Evolutionary conservation across 1,140 invertebrate genomes (phyloP), one percentile per base, ranked within the genome.

Genomic region (Drosophila persimilis): DNA sequence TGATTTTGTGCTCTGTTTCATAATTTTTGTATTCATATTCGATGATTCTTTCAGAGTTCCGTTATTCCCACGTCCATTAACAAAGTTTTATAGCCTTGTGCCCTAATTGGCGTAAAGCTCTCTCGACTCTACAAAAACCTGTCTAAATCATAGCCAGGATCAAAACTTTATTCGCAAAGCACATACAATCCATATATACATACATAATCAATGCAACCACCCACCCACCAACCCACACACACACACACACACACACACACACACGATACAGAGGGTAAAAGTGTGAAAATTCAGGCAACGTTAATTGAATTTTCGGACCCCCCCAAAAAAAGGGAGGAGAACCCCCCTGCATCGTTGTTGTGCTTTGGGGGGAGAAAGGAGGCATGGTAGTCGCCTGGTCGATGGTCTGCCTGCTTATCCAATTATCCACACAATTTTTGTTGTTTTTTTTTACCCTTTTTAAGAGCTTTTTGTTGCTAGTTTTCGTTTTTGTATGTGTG

Each of bases 281-380:
- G 69, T 78, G 57, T 70, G 22, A 65, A 39, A 83, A 63, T 62
- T 35, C 45, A 45, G 74, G 54, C 29, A 54, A 52, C 43, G 65
- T 55, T 85, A 84, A 85, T 85, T 84, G 80, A 84, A 85, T 85
- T 85, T 85, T 80, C 6, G 47, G 45, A 58, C 51, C 55, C 45
- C 55, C 43, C 48, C 52, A 72, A 60, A 72, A 50, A 48, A 20
- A 2, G 2, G 2, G 2, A 20, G 20, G 20, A 20, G 48, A 29
- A 57, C 52, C 47, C 29, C 58, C 31, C 8, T 31, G 3, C 31
- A 31, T 48, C 22, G 22, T 35, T 60, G 56, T 56, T 45, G 47
- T 15, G 20, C 45, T 60, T 48, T 65, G 43, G 35, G 15, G 39
- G 31, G 31, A 35, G 20, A 35, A 35, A 9, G 31, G 31, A 35